Evolutionary conservation across 2,888 invertebrate species (phyloP).

Genomic region (Sturmia bella): DNA sequence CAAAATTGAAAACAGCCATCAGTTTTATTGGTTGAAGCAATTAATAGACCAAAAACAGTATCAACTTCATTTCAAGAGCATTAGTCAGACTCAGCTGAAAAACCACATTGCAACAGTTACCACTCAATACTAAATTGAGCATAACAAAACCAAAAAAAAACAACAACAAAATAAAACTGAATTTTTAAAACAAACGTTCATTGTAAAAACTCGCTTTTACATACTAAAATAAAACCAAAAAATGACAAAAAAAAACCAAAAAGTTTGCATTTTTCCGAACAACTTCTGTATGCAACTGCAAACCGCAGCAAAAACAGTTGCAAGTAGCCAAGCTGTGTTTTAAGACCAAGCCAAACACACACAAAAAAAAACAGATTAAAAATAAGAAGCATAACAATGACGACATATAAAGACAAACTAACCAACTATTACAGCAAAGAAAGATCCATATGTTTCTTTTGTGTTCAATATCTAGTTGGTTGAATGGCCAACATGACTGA

Average conservation of each 20-base stretch:
- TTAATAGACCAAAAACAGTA: constrained; percentile 71
- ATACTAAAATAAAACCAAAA: constrained; percentile 7
- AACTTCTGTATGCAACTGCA: constrained; percentile 57
- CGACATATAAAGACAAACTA: constrained; percentile 60
- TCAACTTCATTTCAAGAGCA: constrained; percentile 66
- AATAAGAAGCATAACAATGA: constrained; percentile 64
- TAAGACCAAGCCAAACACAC: not conserved
- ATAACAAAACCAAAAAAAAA: constrained; percentile 23
- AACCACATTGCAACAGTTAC: not conserved
- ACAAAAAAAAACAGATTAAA: not conserved
- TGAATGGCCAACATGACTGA: constrained; percentile 51
- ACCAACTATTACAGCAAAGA: constrained; percentile 15
- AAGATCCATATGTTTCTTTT: constrained; percentile 53
- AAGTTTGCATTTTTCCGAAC: constrained; percentile 33
- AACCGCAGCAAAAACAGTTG: constrained; percentile 37
- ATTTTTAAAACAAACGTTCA: constrained; percentile 33
- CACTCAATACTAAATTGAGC: not conserved
- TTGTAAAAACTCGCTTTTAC: constrained; percentile 10
- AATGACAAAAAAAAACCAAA: constrained; percentile 30
- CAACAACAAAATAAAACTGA: constrained; percentile 17
- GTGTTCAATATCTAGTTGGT: constrained; percentile 30
- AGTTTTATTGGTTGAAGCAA: constrained; percentile 63
- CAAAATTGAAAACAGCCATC: constrained; percentile 43
- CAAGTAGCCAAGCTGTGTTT: constrained; percentile 53
- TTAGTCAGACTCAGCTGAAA: constrained; percentile 57